Percentiles rank a stretch among this genome's conserved stretches.
These are phyloP conservation scores for Lepidurus arcticus DNA, from an alignment of 1,140 invertebrate species.

Conservation along the genomic window DNA sequence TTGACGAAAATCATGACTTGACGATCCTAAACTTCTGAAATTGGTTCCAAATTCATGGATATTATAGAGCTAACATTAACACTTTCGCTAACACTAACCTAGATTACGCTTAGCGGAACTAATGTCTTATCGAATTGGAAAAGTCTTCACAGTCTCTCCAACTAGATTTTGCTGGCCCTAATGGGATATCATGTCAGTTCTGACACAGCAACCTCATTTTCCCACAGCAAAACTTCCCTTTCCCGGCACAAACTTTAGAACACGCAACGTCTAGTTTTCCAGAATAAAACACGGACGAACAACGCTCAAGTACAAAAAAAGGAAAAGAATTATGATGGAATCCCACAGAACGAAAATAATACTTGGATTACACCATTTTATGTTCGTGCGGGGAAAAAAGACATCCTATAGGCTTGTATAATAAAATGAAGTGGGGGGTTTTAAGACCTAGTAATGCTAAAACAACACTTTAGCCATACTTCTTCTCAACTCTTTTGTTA, in stretches of 20 bases:
- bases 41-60: background rate
- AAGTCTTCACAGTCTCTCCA: background rate
- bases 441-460: background rate
- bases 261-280: background rate
- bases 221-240: conserved; percentile 14
- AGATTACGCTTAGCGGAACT: background rate
- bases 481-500: background rate
- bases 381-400: background rate
- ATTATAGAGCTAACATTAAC: background rate
- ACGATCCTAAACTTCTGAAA: background rate
- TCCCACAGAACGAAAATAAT: background rate
- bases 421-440: background rate
- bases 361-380: background rate
- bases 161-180: background rate
- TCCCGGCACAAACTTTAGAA: background rate
- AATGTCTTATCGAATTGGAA: background rate
- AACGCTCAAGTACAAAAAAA: background rate
- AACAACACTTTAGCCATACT: background rate
- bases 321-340: background rate
- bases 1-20: too few relatives aligned
- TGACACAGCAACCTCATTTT: conserved; percentile 11
- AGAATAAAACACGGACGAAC: background rate
- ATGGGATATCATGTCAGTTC: background rate
- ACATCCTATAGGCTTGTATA: background rate
- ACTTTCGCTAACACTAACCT: background rate